Evolutionary conservation across 2,888 invertebrate species (phyloP).

Genomic region (Sarcophaga caerulescens): DNA sequence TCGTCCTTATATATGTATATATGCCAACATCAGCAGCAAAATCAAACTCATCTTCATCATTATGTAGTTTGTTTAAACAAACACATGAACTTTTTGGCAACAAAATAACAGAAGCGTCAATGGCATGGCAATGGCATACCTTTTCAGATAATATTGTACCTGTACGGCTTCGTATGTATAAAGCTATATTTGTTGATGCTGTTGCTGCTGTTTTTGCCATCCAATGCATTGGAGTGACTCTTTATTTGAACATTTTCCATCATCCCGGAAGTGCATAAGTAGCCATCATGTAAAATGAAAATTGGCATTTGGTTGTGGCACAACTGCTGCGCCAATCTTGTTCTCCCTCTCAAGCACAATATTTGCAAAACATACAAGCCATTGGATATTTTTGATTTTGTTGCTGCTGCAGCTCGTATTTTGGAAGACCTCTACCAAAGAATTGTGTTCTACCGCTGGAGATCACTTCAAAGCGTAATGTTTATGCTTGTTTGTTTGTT

Average conservation of each 20-base stretch:
- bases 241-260: conserved; percentile 65
- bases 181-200: conserved; percentile 18
- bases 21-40: conserved; percentile 3
- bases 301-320: conserved; percentile 70
- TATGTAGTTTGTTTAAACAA: conserved; percentile 49
- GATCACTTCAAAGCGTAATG: too few species aligned
- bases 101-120: conserved; percentile 43
- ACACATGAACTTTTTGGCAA: conserved; percentile 33
- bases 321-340: conserved; percentile 30
- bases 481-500: too few species aligned
- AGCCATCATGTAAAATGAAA: conserved; percentile 70
- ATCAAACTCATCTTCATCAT: conserved; percentile 39
- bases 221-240: conserved; percentile 35
- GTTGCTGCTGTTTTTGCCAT: conserved; percentile 17
- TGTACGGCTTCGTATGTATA: not conserved
- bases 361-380: not conserved
- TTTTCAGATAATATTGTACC: too few species aligned
- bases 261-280: conserved; percentile 70
- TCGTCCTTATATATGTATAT: conserved; percentile 35
- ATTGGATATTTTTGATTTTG: not conserved
- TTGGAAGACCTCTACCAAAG: conserved; percentile 13
- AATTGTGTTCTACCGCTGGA: conserved; percentile 6
- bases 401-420: conserved; percentile 2
- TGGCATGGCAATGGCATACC: conserved; percentile 35
- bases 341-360: conserved; percentile 13